These are phyloP conservation scores for Smithornis capensis DNA, from an alignment of 2,113 vertebrate species.

Conservation along the genomic window DNA sequence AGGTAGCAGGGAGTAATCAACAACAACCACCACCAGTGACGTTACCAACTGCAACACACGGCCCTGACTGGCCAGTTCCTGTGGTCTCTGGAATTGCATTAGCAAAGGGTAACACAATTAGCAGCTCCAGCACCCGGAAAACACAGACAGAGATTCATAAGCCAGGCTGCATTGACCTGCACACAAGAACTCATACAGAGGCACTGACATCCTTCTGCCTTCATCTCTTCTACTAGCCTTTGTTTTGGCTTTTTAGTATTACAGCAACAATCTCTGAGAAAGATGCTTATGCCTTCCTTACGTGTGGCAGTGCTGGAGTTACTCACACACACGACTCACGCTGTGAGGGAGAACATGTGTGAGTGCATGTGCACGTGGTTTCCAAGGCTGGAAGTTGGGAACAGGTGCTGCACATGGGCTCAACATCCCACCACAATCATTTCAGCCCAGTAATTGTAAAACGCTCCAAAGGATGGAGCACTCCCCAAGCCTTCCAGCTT, in stretches of 20 bases:
- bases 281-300: accelerated
- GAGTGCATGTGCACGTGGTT: accelerated
- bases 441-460: background rate
- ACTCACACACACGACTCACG: background rate
- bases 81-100: background rate
- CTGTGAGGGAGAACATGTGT: background rate
- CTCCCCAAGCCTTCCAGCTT: background rate
- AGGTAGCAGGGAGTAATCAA: background rate
- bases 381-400: background rate
- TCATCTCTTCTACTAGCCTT: background rate
- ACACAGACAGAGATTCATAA: background rate
- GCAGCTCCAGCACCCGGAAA: background rate
- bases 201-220: background rate
- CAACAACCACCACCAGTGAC: background rate
- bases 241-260: background rate
- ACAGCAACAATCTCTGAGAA: background rate
- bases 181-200: background rate
- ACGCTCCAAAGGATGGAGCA: background rate
- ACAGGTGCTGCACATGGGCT: background rate
- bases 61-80: background rate
- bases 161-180: background rate
- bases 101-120: background rate
- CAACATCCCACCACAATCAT: background rate
- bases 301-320: accelerated
- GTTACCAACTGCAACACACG: background rate